phyloP scores from a whole-genome alignment of 92 coral and sea anemone species.

The Zoanthus gigantus region DNA sequence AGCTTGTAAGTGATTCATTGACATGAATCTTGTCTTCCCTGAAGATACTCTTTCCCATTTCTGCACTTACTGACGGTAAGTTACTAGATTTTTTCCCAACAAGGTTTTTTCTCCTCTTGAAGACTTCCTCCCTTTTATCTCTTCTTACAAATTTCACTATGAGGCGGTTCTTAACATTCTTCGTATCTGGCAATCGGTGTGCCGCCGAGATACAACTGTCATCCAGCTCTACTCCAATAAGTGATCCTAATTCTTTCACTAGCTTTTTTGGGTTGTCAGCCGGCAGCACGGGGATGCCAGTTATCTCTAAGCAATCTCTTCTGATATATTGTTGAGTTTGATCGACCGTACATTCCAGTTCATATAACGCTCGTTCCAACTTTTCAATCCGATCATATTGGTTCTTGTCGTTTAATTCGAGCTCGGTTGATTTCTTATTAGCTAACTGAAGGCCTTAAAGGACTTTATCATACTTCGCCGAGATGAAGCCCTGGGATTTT shows the following conservation, averaged over 20 bases:
- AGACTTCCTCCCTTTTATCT: constrained; percentile 1
- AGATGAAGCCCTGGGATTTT: constrained; percentile 37
- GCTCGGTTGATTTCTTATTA: neutral
- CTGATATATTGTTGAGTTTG: neutral
- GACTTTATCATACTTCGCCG: constrained; percentile 8
- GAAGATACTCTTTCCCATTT: constrained; percentile 7
- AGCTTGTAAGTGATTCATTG: constrained; percentile 22
- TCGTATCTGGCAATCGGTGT: constrained; percentile 15
- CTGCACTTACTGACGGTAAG: neutral
- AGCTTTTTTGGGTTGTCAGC: constrained; percentile 4
- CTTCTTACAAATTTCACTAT: constrained; percentile 4
- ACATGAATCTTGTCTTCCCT: constrained; percentile 5
- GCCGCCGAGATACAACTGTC: neutral
- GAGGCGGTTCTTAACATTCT: constrained; percentile 10
- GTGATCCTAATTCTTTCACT: neutral
- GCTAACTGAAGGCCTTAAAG: constrained; percentile 1
- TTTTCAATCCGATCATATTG: neutral
- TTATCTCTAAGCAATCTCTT: constrained; percentile 9
- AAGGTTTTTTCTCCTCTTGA: constrained; percentile 4
- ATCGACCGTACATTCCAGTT: neutral
- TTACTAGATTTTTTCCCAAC: constrained; percentile 2
- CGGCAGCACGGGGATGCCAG: constrained; percentile 9
- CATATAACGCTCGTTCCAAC: neutral
- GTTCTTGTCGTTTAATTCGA: neutral
- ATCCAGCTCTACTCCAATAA: neutral